phyloP scores from a whole-genome alignment of 2,113 vertebrate genomes.

The Rhipidura dahli region DNA sequence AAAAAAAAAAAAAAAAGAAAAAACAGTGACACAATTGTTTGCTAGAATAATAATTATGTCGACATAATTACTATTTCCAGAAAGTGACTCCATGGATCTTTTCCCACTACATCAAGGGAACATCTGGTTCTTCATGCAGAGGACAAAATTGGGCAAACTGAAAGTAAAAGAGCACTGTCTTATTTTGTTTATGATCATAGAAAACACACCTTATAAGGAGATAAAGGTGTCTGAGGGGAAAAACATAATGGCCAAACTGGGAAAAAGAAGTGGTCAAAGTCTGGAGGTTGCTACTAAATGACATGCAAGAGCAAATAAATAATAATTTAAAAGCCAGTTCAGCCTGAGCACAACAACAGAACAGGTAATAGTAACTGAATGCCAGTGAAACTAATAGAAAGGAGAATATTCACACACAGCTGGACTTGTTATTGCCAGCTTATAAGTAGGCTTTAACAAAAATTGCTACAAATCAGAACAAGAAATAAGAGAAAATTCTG shows the following conservation, averaged over 20 bases:
- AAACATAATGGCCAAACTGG: background rate
- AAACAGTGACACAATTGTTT: rapidly evolving
- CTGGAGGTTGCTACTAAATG: background rate
- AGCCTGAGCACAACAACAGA: background rate
- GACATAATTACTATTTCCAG: background rate
- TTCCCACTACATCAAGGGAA: no score
- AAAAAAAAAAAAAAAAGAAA: background rate
- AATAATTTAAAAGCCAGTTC: background rate
- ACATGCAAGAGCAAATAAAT: background rate
- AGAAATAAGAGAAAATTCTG: background rate
- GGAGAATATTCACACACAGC: background rate
- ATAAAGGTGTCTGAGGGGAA: background rate
- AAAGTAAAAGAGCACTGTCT: background rate
- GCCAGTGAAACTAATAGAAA: background rate
- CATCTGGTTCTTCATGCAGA: background rate
- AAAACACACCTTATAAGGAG: background rate
- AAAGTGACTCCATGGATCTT: background rate
- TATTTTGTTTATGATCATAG: background rate
- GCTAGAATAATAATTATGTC: background rate
- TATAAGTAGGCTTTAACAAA: background rate
- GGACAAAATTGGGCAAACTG: background rate
- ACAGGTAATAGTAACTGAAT: background rate
- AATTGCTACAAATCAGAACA: background rate
- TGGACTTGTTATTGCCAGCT: background rate
- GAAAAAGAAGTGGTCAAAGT: conserved; percentile 6